Evolutionary conservation across 2,888 invertebrate genomes (phyloP).

Genomic region (Cephus pulcher): DNA sequence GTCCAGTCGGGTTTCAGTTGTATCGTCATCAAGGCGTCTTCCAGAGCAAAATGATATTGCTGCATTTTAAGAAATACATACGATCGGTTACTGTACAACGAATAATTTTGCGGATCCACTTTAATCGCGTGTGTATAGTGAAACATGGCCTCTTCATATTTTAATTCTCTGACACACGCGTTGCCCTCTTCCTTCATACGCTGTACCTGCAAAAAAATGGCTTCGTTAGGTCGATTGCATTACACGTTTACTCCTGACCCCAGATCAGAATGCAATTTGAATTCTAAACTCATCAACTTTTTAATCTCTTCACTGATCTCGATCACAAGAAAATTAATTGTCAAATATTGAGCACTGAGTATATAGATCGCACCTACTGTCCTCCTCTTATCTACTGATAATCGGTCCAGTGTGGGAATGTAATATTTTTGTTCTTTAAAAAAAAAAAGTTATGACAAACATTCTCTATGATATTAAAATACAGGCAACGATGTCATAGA

Average conservation of each 20-base stretch:
- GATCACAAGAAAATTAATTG: not conserved
- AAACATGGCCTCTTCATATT: slow-evolving; percentile 80
- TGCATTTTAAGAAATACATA: slow-evolving; percentile 82
- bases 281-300: not conserved
- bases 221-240: not conserved
- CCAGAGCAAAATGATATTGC: slow-evolving; percentile 80
- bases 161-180: slow-evolving; percentile 78
- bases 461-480: not conserved
- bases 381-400: not conserved
- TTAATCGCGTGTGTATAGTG: slow-evolving; percentile 86
- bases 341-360: not conserved
- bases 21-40: slow-evolving; percentile 83
- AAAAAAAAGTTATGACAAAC: not conserved
- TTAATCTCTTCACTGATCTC: not conserved
- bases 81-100: slow-evolving; percentile 84
- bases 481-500: not conserved
- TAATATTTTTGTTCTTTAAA: not conserved
- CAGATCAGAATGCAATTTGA: not conserved
- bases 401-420: not conserved
- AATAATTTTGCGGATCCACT: slow-evolving; percentile 76
- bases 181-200: slow-evolving; percentile 79
- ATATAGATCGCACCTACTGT: not conserved
- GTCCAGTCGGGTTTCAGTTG: slow-evolving; percentile 82
- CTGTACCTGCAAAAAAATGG: slow-evolving; percentile 41
- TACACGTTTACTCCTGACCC: not conserved